phyloP scores from a whole-genome alignment of 2,113 vertebrate genomes.

The Pipa parva region DNA sequence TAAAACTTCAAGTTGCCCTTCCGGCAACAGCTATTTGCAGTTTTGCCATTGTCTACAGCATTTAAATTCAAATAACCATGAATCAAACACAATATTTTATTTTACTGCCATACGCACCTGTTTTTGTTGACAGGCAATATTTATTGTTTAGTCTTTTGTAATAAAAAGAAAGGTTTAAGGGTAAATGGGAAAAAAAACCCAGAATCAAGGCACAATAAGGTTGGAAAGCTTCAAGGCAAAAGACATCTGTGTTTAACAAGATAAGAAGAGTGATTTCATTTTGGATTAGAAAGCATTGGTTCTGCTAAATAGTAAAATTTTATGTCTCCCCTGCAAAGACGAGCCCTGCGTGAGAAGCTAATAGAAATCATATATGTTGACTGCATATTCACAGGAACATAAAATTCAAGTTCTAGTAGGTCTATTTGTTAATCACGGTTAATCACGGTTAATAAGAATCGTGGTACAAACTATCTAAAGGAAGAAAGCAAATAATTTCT shows the following conservation, averaged over 20 bases:
- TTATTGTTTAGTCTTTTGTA: background rate
- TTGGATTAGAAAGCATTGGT: constrained; percentile 3
- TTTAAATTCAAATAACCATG: background rate
- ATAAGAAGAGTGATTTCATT: constrained; percentile 11
- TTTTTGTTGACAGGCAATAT: background rate
- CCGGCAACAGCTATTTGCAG: no score
- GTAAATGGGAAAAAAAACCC: background rate
- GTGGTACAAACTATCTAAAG: no score
- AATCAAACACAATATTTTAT: background rate
- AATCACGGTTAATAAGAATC: no score
- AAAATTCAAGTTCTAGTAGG: no score
- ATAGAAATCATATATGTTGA: constrained; percentile 17
- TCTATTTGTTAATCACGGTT: no score
- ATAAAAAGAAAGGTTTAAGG: background rate
- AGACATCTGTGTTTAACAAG: constrained; percentile 26
- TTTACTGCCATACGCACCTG: background rate
- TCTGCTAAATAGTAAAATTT: background rate
- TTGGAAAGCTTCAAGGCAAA: background rate
- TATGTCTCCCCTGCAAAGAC: constrained; percentile 25
- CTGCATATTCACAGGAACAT: no score
- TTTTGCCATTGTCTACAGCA: background rate
- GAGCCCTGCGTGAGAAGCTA: constrained; percentile 29
- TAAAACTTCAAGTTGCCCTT: no score
- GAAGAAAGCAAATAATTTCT: no score
- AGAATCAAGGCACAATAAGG: background rate